Percentiles rank a stretch among this genome's conserved stretches.
Conservation (phyloP, 1,140 invertebrate genomes). For the Drosophila persimilis region DNA sequence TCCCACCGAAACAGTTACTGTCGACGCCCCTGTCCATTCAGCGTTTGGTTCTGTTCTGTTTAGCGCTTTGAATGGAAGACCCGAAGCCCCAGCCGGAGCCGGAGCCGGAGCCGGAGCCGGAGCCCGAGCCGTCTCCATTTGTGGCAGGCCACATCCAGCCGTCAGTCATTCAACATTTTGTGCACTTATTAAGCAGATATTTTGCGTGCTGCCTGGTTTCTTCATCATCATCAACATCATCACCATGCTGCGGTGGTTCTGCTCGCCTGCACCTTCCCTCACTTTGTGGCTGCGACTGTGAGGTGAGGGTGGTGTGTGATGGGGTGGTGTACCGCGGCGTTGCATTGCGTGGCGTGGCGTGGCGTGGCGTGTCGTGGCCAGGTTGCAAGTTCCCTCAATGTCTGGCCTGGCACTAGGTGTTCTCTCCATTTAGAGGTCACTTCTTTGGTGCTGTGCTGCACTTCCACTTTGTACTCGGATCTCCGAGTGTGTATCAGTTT, state of each 20-base stretch:
- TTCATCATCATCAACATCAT: conserved; percentile 38
- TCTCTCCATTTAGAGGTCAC: conserved; percentile 70
- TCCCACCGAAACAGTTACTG: conserved; percentile 42
- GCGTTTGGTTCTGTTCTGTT: conserved; percentile 69
- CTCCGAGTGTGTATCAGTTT: conserved; percentile 32
- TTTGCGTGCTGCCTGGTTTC: conserved; percentile 34
- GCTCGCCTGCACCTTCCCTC: conserved; percentile 71
- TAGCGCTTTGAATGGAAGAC: conserved; percentile 61
- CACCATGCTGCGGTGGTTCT: conserved; percentile 55
- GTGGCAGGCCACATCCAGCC: conserved; percentile 50
- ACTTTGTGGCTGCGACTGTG: conserved; percentile 31
- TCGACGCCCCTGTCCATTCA: conserved; percentile 40
- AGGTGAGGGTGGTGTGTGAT: background rate
- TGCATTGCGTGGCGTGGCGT: too few relatives aligned
- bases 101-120: conserved; percentile 1
- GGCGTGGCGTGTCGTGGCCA: too few relatives aligned
- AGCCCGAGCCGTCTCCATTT: conserved; percentile 51
- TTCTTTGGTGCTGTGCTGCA: conserved; percentile 32
- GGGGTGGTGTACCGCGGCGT: too few relatives aligned
- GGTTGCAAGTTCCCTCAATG: background rate
- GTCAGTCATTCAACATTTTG: conserved; percentile 22
- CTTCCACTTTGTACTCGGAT: conserved; percentile 9
- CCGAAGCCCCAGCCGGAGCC: conserved; percentile 22
- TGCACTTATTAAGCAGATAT: conserved; percentile 54
- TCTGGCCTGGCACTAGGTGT: conserved; percentile 43